These are phyloP conservation scores for Hyles euphorbiae DNA, from an alignment of 1,140 invertebrate genomes.

Conservation along the genomic window DNA sequence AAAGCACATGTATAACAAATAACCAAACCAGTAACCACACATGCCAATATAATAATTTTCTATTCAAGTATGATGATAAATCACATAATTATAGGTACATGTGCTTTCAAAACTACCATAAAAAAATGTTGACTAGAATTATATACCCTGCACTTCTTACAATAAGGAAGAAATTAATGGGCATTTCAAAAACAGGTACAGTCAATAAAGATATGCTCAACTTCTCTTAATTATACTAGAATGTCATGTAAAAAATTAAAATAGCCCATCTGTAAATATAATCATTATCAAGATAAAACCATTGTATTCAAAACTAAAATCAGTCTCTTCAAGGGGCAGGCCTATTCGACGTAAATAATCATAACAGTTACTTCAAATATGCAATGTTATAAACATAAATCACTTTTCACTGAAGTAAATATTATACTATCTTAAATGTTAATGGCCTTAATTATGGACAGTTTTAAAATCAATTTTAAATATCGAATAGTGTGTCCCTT, in stretches of 20 bases:
- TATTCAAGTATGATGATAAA: no score
- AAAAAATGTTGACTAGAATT: constrained; percentile 27
- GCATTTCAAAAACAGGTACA: no score
- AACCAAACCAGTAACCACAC: no score
- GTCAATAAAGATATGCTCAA: not conserved
- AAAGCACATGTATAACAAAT: no score
- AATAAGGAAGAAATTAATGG: constrained; percentile 15
- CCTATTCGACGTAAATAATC: constrained; percentile 15
- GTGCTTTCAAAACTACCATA: no score
- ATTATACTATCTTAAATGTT: no score
- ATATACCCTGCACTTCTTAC: constrained; percentile 35
- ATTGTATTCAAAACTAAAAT: constrained; percentile 34
- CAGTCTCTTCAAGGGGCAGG: constrained; percentile 38
- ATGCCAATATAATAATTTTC: no score
- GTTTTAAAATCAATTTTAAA: no score
- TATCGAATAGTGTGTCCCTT: no score
- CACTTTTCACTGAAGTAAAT: no score
- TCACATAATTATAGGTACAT: no score
- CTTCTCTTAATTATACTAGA: not conserved
- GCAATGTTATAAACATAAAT: not conserved
- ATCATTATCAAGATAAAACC: constrained; percentile 2
- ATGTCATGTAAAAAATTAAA: not conserved
- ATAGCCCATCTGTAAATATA: constrained; percentile 5
- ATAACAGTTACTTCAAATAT: constrained; percentile 4
- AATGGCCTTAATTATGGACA: no score